A percentile compares a stretch with the other conserved stretches of the same genome.
phyloP scores from a whole-genome alignment of 2,888 invertebrate genomes.

The Cantharis nigra region DNA sequence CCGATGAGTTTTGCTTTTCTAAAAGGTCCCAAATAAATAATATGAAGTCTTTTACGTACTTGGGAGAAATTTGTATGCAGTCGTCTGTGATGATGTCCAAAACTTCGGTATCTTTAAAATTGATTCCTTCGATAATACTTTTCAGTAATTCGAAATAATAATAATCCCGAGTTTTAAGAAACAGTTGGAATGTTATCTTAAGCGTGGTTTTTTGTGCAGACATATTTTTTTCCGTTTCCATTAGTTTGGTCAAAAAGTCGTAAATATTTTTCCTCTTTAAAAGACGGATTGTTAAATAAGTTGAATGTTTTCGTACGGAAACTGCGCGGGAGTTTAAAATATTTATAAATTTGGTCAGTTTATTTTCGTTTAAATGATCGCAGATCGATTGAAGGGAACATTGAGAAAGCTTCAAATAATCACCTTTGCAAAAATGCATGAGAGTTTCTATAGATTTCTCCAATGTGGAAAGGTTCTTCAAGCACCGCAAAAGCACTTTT shows the following conservation, averaged over 20 bases:
- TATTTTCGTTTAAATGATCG: constrained; percentile 11
- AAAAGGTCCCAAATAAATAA: constrained; percentile 3
- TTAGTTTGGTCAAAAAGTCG: not conserved
- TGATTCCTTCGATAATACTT: not conserved
- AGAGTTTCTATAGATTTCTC: constrained; percentile 1
- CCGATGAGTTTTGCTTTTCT: not conserved
- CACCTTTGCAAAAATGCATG: constrained; percentile 19
- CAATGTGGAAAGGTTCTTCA: constrained; percentile 12
- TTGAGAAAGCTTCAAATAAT: constrained; percentile 19
- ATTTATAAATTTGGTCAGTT: not conserved
- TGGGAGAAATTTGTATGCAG: not conserved
- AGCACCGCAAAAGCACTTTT: not conserved
- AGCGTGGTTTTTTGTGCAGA: constrained; percentile 6
- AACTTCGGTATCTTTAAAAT: constrained; percentile 12
- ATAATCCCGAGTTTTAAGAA: constrained; percentile 9
- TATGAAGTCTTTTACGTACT: not conserved
- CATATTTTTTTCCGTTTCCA: constrained; percentile 9
- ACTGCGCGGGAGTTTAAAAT: constrained; percentile 10
- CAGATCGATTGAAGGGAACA: constrained; percentile 5
- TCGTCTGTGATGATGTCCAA: not conserved
- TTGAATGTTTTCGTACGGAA: constrained; percentile 21
- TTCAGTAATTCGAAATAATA: constrained; percentile 10
- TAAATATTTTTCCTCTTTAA: not conserved
- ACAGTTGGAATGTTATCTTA: constrained; percentile 8
- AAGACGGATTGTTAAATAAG: constrained; percentile 7